These are phyloP conservation scores for Drosophila lutescens DNA, from an alignment of 2,888 invertebrate species.

Conservation along the genomic window DNA sequence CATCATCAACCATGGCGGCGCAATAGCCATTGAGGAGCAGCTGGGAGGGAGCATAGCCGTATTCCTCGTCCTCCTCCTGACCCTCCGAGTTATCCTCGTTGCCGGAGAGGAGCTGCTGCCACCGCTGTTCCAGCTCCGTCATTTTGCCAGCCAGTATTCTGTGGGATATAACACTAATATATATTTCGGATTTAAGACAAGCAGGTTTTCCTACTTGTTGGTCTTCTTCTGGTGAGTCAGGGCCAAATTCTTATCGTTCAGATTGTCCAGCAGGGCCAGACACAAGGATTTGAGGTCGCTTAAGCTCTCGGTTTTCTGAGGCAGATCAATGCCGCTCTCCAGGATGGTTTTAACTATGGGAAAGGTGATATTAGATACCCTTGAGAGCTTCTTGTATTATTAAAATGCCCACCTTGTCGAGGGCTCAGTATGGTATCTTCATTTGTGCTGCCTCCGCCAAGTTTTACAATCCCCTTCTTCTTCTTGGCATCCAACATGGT, in stretches of 20 bases:
- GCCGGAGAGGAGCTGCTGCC: conserved; percentile 87
- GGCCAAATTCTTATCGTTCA: conserved; percentile 94
- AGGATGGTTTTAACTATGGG: conserved; percentile 89
- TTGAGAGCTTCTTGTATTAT: too few species aligned
- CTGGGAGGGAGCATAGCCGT: conserved; percentile 85
- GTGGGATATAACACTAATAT: conserved; percentile 38
- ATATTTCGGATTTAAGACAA: conserved; percentile 9
- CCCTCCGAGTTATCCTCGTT: conserved; percentile 67
- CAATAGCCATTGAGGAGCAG: conserved; percentile 88
- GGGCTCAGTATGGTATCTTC: conserved; percentile 91
- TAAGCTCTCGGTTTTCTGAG: conserved; percentile 88
- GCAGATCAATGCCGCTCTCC: conserved; percentile 87
- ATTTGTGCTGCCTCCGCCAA: conserved; percentile 86
- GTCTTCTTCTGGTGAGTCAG: conserved; percentile 93
- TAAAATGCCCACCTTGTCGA: conserved; percentile 88
- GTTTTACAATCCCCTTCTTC: conserved; percentile 89
- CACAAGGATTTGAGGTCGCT: conserved; percentile 91
- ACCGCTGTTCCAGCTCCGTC: conserved; percentile 91
- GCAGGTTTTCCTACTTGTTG: conserved; percentile 87
- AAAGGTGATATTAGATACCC: background rate
- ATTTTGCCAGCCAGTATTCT: conserved; percentile 93
- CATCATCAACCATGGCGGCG: conserved; percentile 85
- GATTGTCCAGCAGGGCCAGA: conserved; percentile 91
- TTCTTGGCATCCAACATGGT: conserved; percentile 89
- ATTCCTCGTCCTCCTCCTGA: conserved; percentile 52